Conservation (phyloP, 2,797 vertebrate genomes). For the Coendou prehensilis region DNA sequence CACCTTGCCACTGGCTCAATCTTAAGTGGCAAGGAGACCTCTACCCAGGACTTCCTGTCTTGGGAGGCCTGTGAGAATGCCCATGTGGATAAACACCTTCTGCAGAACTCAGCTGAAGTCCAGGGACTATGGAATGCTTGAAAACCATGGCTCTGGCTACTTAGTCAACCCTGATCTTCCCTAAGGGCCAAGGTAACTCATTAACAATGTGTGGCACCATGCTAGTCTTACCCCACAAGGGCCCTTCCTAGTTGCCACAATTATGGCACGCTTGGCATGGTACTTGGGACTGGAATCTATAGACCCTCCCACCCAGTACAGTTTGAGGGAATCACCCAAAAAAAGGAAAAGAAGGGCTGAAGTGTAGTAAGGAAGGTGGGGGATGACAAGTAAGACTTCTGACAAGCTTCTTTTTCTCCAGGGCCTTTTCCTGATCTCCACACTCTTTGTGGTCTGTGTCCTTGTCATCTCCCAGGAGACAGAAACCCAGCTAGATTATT, state of each 20-base stretch:
- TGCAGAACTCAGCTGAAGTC: constrained; percentile 68
- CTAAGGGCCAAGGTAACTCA: constrained; percentile 82
- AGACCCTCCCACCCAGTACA: neutral
- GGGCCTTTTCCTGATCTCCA: constrained; percentile 80
- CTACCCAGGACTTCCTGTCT: constrained; percentile 71
- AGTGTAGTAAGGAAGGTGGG: neutral
- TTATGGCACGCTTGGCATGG: neutral
- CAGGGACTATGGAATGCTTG: constrained; percentile 56
- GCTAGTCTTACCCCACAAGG: neutral
- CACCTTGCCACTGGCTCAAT: constrained; percentile 83
- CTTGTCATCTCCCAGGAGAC: constrained; percentile 82
- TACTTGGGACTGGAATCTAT: neutral
- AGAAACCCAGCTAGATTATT: constrained; percentile 74
- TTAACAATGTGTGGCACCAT: neutral
- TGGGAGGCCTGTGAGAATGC: constrained; percentile 72
- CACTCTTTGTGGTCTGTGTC: constrained; percentile 82
- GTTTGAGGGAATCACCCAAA: neutral
- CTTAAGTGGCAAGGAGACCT: constrained; percentile 74
- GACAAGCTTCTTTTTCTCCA: constrained; percentile 43
- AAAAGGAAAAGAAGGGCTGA: neutral
- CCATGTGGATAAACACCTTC: constrained; percentile 37
- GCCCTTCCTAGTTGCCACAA: neutral
- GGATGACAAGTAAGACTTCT: neutral
- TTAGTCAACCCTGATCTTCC: constrained; percentile 80
- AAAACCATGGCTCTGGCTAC: constrained; percentile 80